Conservation (phyloP, 2,888 invertebrate species). For the Labia minor region DNA sequence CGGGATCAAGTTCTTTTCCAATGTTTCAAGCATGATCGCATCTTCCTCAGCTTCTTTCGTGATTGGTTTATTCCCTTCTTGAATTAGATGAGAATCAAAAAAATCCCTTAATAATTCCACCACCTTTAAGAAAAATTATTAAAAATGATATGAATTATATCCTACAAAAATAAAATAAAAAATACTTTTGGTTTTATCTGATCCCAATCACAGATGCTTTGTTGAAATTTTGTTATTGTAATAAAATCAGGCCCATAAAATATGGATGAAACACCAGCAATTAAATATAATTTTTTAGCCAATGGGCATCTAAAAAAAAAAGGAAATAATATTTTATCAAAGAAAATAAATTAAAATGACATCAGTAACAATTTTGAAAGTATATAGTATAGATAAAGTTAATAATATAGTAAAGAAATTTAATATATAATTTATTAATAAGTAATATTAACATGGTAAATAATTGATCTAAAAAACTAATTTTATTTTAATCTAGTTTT, state of each 20-base stretch:
- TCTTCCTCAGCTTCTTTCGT: background rate
- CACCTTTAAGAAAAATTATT: background rate
- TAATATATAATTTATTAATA: too few relatives aligned
- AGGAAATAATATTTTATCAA: background rate
- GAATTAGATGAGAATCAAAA: background rate
- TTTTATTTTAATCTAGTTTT: too few relatives aligned
- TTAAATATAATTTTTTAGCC: background rate
- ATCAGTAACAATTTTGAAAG: too few relatives aligned
- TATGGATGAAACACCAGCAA: background rate
- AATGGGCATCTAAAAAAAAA: background rate
- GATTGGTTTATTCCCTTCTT: background rate
- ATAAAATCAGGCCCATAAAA: constrained; percentile 13
- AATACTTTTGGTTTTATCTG: background rate
- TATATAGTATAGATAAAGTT: too few relatives aligned
- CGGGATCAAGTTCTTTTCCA: background rate
- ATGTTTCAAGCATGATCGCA: background rate
- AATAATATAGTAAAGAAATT: too few relatives aligned
- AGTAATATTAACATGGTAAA: too few relatives aligned
- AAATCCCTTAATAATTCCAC: background rate
- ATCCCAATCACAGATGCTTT: background rate
- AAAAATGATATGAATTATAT: background rate
- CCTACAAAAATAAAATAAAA: too few relatives aligned
- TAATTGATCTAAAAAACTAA: too few relatives aligned
- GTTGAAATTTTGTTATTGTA: background rate
- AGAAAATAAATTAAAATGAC: too few relatives aligned